Evolutionary conservation across 1,140 invertebrate species (phyloP), one percentile per base, ranked within the genome.

Genomic region (Epicauta chinensis): DNA sequence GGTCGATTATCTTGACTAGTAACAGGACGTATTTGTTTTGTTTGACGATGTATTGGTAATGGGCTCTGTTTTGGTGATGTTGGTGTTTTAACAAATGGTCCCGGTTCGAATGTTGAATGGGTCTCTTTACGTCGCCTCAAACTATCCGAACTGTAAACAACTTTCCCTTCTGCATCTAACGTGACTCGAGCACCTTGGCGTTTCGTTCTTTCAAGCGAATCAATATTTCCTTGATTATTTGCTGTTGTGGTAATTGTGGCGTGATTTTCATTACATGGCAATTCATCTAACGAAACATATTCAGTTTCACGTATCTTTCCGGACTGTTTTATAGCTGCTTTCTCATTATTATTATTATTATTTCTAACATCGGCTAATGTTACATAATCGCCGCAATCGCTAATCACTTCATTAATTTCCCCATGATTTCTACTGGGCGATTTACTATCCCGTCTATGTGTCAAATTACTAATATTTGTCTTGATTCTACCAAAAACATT

Each of bases 141-240:
- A 66, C 89, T 93, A 60, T 93, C 91, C 1, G 90, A 93, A 48
- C 87, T 87, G 68, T 89, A 94, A 35, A 94, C 84, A 37, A 93
- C 88, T 76, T 89, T 89, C 11, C 91, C 91, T 61, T 91, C 86
- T 1, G 91, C 85, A 69, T 93, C 88, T 23, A 93, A 69, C 10
- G 85, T 90, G 0, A 93, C 90, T 63, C 88, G 79, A 5, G 88
- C 88, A 14, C 88, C 87, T 63, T 81, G 81, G 43, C 78, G 74
- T 50, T 59, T 59, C 49, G 61, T 63, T n/a, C 66, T 36, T 41
- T 78, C 77, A 23, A 77, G 53, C 1, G 76, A 77, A 48, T 69
- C 64, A 60, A 54, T 64, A 69, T 54, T 56, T 74, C 73, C 31
- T 42, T 10, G 37, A 39, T 10, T 55, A 55, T 64, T 71, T 54